Evolutionary conservation across 2,797 vertebrate genomes (phyloP).

Genomic region (Coreius guichenoti): DNA sequence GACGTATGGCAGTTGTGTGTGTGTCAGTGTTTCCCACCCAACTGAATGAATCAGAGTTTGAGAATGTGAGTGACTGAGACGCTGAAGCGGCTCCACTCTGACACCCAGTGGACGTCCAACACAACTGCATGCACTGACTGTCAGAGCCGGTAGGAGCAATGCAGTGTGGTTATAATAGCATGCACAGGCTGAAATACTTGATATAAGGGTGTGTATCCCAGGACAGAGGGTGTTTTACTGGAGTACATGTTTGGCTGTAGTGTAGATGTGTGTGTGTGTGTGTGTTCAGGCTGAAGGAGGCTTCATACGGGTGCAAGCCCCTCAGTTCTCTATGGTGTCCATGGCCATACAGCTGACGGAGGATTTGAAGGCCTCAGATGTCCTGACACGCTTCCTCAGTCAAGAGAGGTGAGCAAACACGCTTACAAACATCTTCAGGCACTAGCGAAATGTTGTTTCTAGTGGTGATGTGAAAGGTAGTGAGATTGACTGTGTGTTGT

Average conservation of each 20-base stretch:
- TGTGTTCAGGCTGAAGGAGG: conserved; percentile 84
- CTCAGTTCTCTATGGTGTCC: conserved; percentile 95
- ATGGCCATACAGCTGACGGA: conserved; percentile 97
- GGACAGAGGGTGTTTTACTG: background rate
- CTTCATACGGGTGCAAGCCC: conserved; percentile 94
- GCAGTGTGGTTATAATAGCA: background rate
- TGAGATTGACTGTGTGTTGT: background rate
- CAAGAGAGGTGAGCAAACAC: conserved; percentile 84
- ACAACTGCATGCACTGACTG: conserved; percentile 16
- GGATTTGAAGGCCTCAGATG: conserved; percentile 89
- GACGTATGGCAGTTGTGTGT: background rate
- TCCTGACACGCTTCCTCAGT: conserved; percentile 92
- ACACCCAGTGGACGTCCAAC: conserved; percentile 51
- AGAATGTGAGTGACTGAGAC: conserved; percentile 26
- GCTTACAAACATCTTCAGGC: background rate
- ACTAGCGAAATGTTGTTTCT: background rate
- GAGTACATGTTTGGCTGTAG: background rate
- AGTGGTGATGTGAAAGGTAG: background rate
- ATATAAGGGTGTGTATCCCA: background rate
- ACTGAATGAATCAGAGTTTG: conserved; percentile 31
- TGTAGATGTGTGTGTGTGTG: background rate
- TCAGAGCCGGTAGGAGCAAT: background rate
- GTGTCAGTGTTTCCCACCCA: background rate
- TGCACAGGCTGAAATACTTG: background rate
- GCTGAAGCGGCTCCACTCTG: conserved; percentile 7